Conservation (phyloP, 2,113 vertebrate species). For the Zapornia atra region DNA sequence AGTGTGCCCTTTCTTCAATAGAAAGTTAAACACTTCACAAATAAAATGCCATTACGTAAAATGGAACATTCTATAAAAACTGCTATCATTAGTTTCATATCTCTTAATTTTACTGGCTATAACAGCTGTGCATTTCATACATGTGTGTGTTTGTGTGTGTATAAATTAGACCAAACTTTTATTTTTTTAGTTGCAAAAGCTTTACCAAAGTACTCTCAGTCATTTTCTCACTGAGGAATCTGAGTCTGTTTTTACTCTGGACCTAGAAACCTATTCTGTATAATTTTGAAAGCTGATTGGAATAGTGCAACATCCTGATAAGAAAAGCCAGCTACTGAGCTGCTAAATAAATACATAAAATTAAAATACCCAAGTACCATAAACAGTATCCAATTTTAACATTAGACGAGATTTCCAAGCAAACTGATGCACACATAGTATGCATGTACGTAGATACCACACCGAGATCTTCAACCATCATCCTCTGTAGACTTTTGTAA, state of each 20-base stretch:
- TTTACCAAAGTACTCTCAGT: background rate
- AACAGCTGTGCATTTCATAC: background rate
- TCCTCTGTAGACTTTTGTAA: background rate
- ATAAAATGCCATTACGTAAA: background rate
- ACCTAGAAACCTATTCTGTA: background rate
- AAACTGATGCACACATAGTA: background rate
- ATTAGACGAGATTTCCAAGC: background rate
- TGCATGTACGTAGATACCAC: background rate
- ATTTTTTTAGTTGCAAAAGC: background rate
- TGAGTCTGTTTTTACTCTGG: background rate
- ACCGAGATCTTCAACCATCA: background rate
- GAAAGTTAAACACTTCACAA: background rate
- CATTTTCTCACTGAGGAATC: background rate
- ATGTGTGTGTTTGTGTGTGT: rapidly evolving
- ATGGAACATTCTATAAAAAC: background rate
- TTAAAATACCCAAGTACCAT: background rate
- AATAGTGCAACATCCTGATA: background rate
- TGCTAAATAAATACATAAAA: background rate
- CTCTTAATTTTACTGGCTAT: background rate
- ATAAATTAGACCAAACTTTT: background rate
- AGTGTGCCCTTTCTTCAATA: background rate
- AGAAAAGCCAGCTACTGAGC: background rate
- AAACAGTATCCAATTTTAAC: background rate
- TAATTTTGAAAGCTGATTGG: background rate
- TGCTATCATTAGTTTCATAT: background rate